These are phyloP conservation scores for Apeltes quadracus DNA, from an alignment of 2,113 vertebrate species.

Conservation along the genomic window DNA sequence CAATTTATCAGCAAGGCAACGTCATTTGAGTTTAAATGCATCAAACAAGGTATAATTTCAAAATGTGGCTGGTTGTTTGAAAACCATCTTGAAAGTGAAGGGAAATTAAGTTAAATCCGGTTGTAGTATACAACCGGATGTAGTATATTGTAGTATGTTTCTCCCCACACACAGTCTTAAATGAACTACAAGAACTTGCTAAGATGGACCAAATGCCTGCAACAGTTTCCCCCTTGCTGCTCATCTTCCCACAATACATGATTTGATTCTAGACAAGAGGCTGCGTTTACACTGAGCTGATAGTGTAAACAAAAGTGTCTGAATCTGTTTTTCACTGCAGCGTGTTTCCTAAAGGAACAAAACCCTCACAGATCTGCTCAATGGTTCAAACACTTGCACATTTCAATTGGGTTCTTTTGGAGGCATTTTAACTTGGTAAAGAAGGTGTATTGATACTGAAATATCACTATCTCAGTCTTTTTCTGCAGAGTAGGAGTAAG, in stretches of 20 bases:
- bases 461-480: not conserved
- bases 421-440: conserved; percentile 31
- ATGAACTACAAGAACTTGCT: conserved; percentile 32
- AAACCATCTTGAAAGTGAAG: conserved; percentile 9
- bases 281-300: conserved; percentile 40
- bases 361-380: not conserved
- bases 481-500: not conserved
- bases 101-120: conserved; percentile 1
- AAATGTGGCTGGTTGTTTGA: not conserved
- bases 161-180: not conserved
- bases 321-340: not conserved
- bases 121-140: too few relatives aligned
- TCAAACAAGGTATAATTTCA: not conserved
- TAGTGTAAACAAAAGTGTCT: conserved; percentile 34
- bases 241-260: conserved; percentile 7
- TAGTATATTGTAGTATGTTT: conserved; percentile 4
- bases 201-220: conserved; percentile 48
- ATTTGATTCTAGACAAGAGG: conserved; percentile 6
- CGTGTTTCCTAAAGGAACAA: conserved; percentile 5
- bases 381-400: conserved; percentile 20
- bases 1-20: not conserved
- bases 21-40: not conserved
- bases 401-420: conserved; percentile 16
- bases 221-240: conserved; percentile 34
- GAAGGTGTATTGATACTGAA: not conserved